Conservation (phyloP, 2,113 vertebrate genomes). For the Oncorhynchus kisutch region DNA sequence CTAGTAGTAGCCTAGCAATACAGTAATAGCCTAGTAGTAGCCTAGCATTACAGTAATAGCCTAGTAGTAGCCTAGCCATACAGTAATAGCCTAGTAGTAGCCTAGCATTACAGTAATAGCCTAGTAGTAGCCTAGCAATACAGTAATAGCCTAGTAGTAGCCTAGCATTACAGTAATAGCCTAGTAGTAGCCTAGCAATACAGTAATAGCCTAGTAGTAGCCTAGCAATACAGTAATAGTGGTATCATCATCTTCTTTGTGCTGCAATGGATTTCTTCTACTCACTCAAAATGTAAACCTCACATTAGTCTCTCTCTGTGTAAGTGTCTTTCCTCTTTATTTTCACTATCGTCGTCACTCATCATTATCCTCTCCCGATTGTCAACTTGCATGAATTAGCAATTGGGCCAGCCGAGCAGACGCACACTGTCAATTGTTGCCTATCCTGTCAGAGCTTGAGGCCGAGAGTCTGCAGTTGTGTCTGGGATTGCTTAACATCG, state of each 20-base stretch:
- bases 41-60: no score
- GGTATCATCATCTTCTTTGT: neutral
- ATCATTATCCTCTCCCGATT: constrained; percentile 72
- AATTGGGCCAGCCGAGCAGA: constrained; percentile 69
- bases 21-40: no score
- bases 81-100: no score
- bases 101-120: no score
- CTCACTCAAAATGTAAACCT: constrained; percentile 29
- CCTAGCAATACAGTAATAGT: no score
- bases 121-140: no score
- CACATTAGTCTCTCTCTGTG: constrained; percentile 12
- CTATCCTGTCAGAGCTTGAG: constrained; percentile 50
- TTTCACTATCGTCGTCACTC: constrained; percentile 55
- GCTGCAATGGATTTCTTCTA: constrained; percentile 9
- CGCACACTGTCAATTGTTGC: constrained; percentile 59
- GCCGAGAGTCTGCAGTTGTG: constrained; percentile 42
- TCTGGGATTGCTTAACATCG: constrained; percentile 69
- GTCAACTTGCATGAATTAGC: constrained; percentile 78
- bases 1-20: no score
- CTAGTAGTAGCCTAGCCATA: no score
- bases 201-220: no score
- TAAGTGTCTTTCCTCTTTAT: constrained; percentile 49
- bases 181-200: no score
- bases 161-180: no score
- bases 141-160: no score